Evolutionary conservation across 2,888 invertebrate species (phyloP).

Genomic region (Amiota minor): DNA sequence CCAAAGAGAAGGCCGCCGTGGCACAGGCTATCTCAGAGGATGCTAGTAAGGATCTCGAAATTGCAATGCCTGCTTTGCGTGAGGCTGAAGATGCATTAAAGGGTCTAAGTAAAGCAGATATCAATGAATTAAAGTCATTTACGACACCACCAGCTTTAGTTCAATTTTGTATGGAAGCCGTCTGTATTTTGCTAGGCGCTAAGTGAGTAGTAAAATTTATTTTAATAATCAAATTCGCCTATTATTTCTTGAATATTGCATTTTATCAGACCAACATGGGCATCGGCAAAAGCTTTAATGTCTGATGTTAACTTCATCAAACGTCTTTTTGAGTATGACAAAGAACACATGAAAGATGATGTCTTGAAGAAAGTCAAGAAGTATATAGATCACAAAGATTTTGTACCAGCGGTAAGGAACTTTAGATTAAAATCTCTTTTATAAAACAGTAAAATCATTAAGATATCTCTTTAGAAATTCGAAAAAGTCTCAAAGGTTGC

Average conservation of each 20-base stretch:
- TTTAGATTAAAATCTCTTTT: not conserved
- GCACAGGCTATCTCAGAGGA: constrained; percentile 89
- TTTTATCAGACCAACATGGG: constrained; percentile 85
- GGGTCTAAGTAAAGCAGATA: constrained; percentile 90
- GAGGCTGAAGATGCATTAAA: constrained; percentile 89
- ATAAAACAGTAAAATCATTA: not conserved
- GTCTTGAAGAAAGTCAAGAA: constrained; percentile 85
- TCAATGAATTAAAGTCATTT: constrained; percentile 91
- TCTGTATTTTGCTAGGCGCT: constrained; percentile 85
- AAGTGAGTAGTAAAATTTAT: constrained; percentile 77
- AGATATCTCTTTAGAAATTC: constrained; percentile 75
- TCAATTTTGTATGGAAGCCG: constrained; percentile 92
- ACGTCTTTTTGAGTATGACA: constrained; percentile 87
- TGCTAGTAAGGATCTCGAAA: constrained; percentile 89
- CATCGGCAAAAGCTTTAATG: constrained; percentile 84
- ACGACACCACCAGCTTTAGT: constrained; percentile 91
- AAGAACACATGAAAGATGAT: constrained; percentile 87
- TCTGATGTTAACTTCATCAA: constrained; percentile 89
- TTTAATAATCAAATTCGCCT: not conserved
- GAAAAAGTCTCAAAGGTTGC: constrained; percentile 91
- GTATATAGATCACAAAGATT: constrained; percentile 89
- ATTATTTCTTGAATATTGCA: not conserved
- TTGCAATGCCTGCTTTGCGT: constrained; percentile 89
- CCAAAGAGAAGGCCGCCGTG: constrained; percentile 89
- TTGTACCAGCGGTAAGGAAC: constrained; percentile 80